These are phyloP conservation scores for Drosophila lowei DNA, from an alignment of 1,140 invertebrate species.

Conservation along the genomic window DNA sequence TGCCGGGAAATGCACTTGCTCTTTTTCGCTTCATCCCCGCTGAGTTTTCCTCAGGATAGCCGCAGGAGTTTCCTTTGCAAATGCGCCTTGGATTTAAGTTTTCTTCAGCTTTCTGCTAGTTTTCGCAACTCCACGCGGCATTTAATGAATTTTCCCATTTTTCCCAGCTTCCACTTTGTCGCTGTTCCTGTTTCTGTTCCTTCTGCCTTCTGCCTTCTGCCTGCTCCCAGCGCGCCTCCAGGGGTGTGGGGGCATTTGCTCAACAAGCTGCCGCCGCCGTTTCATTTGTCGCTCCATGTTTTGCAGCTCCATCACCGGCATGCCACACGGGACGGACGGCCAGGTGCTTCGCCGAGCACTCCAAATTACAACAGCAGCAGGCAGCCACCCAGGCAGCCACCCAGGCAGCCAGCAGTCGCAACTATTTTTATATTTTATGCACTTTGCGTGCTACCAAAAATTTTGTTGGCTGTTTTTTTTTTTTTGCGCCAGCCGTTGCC, in stretches of 20 bases:
- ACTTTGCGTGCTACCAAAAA: conserved; percentile 76
- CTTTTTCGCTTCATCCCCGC: conserved; percentile 9
- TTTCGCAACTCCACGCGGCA: conserved; percentile 40
- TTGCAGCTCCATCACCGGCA: conserved; percentile 31
- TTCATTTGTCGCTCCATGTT: conserved; percentile 32
- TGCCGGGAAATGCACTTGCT: conserved; percentile 64
- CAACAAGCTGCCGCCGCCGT: conserved; percentile 39
- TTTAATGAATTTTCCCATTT: conserved; percentile 67
- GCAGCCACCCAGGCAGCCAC: conserved; percentile 8
- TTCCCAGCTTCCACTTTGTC: conserved; percentile 21
- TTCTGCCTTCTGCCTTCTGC: conserved; percentile 2
- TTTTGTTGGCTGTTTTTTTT: conserved; percentile 38
- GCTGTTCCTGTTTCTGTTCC: neutral
- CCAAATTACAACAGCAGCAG: conserved; percentile 47
- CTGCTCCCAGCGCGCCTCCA: neutral
- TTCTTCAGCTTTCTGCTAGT: conserved; percentile 56
- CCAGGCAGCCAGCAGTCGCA: conserved; percentile 36
- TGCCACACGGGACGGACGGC: conserved; percentile 7
- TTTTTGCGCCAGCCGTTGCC: conserved; percentile 24
- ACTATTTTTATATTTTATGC: conserved; percentile 75
- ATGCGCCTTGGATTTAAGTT: conserved; percentile 71
- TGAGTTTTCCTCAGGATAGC: neutral
- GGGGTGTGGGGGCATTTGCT: conserved; percentile 33
- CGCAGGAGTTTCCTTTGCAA: conserved; percentile 36
- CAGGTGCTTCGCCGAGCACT: conserved; percentile 50